Evolutionary conservation across 2,888 invertebrate genomes (phyloP), one percentile per base, ranked within the genome.

Genomic region (Athetis lepigone): DNA sequence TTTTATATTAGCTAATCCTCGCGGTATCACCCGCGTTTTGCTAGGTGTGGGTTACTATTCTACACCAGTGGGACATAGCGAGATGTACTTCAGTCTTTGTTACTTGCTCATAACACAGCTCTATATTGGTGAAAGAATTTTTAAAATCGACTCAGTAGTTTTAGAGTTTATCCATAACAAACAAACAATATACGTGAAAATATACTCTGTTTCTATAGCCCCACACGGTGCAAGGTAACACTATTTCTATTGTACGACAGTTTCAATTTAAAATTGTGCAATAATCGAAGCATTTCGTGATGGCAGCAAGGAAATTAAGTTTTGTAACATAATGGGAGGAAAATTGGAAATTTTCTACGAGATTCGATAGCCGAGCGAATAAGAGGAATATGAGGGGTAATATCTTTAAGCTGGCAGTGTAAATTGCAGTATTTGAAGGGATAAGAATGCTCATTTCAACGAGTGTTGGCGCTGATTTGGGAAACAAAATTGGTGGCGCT

Each of bases 231-330:
- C 25, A 4, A 61, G 47, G 69, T 74, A 77, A 61, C 66, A 69
- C 69, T 65, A 75, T 72, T 75, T 68, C 72, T 72, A 75, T 78
- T 77, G 77, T 75, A 65, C 58, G 65, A 73, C 67, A 60, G 65
- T 63, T 82, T 70, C 82, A 71, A 80, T 82, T 81, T 79, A 73
- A 78, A 80, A 80, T 60, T 70, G 65, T 25, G 47, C 66, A 58
- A 67, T 80, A 81, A 80, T 84, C 74, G 81, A 79, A 81, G 70
- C 40, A 68, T 81, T 75, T 51, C 74, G 75, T 80, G 82, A 75
- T 60, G 60, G 65, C 49, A 47, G 60, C 75, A 21, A 69, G 79
- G 79, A 84, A 82, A 84, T 84, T 78, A 84, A 80, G 70, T 77
- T 76, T 60, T 13, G 43, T 7, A 69, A 66, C 56, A 70, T 76